Evolutionary conservation across 2,113 vertebrate genomes (phyloP), one percentile per base, ranked within the genome.

Genomic region (Melozone crissalis): DNA sequence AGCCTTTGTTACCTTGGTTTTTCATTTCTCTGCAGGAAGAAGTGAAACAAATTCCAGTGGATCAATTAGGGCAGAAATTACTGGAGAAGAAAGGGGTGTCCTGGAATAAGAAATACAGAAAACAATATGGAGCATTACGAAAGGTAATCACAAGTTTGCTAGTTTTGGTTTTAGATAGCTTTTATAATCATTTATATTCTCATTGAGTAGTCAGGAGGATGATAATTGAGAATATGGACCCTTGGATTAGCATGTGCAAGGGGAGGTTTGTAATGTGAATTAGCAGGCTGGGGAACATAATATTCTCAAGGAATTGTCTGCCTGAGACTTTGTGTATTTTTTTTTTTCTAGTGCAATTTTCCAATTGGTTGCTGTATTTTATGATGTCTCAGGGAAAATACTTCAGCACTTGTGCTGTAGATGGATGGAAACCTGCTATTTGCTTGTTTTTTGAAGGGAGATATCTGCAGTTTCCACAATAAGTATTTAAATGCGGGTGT

Each of bases 41-140:
- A 46, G 87, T 35, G 22, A 97, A 95, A 75, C 85, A 95, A 84
- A 96, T 98, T 59, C 76, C 97, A 1, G 47, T 99, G 75, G 98
- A 99, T 96, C 99, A 99, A 26, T 94, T 99, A 58, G 98, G 99
- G 52, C 99, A 99, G 95, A 99, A 98, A 92, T 95, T 99, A n/a
- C 89, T 99, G 97, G 98, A 99, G 94, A 99, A 98, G 91, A 98
- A 97, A 54, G 98, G 98, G 28, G 94, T 98, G 41, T 99, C 99
- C 20, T 99, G 99, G 99, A 99, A 98, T 96, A 99, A 99, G 97
- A 99, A 98, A 78, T 99, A 99, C 61, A 98, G 97, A 75, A 99
- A 99, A 87, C 98, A 98, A 19, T 95, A 98, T 24, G 99, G 99
- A 74, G 97, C 99, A 6, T 97, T 99, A 68, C 97, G 97, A 65